Evolutionary conservation across 2,797 vertebrate genomes (phyloP), one percentile per base, ranked within the genome.

Genomic region (Megalops cyprinoides): DNA sequence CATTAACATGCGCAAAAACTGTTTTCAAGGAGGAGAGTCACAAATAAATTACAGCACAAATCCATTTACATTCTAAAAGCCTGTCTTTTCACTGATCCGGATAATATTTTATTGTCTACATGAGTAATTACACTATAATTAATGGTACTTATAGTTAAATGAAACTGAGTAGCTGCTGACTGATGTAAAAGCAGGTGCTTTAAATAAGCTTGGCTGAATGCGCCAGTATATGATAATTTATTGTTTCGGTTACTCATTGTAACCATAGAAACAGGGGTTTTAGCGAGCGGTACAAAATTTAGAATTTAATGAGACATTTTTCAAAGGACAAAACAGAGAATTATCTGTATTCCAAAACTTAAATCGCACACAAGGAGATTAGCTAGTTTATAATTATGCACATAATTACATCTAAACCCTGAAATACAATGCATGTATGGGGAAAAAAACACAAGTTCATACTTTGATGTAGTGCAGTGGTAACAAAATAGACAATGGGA

Each of bases 261-360:
- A 77, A 42, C 62, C 76, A 67, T 82, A 75, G 75, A 77, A 78
- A 82, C 62, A 25, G 67, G 65, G 76, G 42, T n/a, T 62, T 56
- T 46, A 37, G 51, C 34, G 48, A 67, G 62, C 14, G 23, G 44
- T 76, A 42, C 56, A 76, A 81, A 39, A 76, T 76, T 39, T 65
- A 67, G 74, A 77, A 81, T 65, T 67, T 75, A 81, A 76, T 75
- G 74, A 76, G 80, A 81, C 14, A 31, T 25, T 51, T 81, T 67
- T 37, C 25, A 44, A 58, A 65, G 73, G 78, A 62, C 46, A 71
- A 79, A 79, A 79, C 44, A 20, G 46, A 67, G 49, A 74, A 81
- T 81, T 53, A 76, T 76, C 80, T 69, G 44, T 81, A 76, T 81
- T 81, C 25, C 78, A 74, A 79, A 53, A 60, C 69, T 79, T 71